phyloP scores from a whole-genome alignment of 2,888 invertebrate genomes.

The Camponotus fellah region DNA sequence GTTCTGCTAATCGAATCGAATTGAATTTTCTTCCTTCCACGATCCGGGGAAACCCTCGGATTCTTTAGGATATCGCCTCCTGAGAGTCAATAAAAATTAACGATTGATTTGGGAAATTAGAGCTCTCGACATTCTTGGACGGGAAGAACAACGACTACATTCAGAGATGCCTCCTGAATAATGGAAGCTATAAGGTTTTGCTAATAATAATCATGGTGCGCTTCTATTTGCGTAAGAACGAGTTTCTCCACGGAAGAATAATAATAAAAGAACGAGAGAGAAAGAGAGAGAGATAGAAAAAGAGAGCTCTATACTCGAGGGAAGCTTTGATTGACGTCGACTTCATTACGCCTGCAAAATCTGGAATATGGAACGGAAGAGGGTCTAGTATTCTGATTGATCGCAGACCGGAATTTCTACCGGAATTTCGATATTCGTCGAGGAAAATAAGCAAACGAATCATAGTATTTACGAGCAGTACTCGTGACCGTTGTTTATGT shows the following conservation, averaged over 20 bases:
- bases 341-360: constrained; percentile 67
- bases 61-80: constrained; percentile 26
- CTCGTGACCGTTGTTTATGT: constrained; percentile 34
- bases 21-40: constrained; percentile 79
- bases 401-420: constrained; percentile 63
- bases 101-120: constrained; percentile 70
- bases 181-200: constrained; percentile 38
- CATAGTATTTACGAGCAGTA: constrained; percentile 54
- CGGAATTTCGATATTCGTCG: constrained; percentile 29
- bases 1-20: constrained; percentile 78
- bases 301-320: constrained; percentile 42
- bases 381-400: constrained; percentile 61
- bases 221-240: constrained; percentile 41
- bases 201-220: constrained; percentile 41
- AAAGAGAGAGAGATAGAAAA: constrained; percentile 23
- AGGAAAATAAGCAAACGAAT: constrained; percentile 42
- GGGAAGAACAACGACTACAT: constrained; percentile 18
- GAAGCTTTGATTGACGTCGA: constrained; percentile 68
- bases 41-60: constrained; percentile 30
- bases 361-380: constrained; percentile 59
- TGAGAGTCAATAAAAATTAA: constrained; percentile 77
- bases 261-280: constrained; percentile 57
- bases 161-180: constrained; percentile 43
- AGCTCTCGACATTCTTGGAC: constrained; percentile 36
- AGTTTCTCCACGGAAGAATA: constrained; percentile 50